These are phyloP conservation scores for Galleria mellonella DNA, from an alignment of 1,140 invertebrate genomes.

Conservation along the genomic window DNA sequence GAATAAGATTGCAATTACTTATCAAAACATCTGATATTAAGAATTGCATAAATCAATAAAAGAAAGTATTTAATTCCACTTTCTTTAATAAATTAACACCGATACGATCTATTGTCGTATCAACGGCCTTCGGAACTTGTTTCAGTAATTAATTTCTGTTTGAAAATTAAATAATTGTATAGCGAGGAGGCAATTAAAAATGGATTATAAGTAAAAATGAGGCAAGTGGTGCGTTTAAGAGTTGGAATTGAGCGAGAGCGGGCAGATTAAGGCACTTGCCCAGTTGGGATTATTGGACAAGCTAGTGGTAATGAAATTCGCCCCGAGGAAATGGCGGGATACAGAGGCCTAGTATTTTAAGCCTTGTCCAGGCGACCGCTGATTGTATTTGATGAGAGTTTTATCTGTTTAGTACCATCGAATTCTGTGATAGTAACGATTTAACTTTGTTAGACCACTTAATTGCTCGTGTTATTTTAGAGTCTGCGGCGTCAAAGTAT, in stretches of 20 bases:
- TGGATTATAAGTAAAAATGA: slow-evolving; percentile 70
- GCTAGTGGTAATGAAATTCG: slow-evolving; percentile 71
- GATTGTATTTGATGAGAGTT: slow-evolving; percentile 69
- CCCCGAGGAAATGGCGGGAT: slow-evolving; percentile 52
- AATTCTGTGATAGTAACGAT: slow-evolving; percentile 38
- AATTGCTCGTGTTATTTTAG: slow-evolving; percentile 37
- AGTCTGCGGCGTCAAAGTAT: slow-evolving; percentile 22
- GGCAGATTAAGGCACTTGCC: slow-evolving; percentile 66
- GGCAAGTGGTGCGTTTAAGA: slow-evolving; percentile 59
- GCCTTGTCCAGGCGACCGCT: slow-evolving; percentile 54
- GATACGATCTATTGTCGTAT: slow-evolving; percentile 56
- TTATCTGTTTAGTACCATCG: slow-evolving; percentile 41
- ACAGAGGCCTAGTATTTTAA: slow-evolving; percentile 57
- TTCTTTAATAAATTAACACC: slow-evolving; percentile 55
- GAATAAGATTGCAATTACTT: no score
- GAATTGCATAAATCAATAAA: slow-evolving; percentile 45
- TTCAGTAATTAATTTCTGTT: slow-evolving; percentile 59
- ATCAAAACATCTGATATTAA: slow-evolving; percentile 40
- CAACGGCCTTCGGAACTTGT: slow-evolving; percentile 46
- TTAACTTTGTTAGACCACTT: slow-evolving; percentile 37
- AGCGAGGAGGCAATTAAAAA: slow-evolving; percentile 64
- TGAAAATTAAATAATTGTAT: slow-evolving; percentile 55
- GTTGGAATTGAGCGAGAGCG: slow-evolving; percentile 55
- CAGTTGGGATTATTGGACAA: slow-evolving; percentile 54
- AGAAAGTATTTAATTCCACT: slow-evolving; percentile 37